Base-by-base conservation (phyloP, 1,140 invertebrate species). In the Neodiprion lecontei region DNA sequence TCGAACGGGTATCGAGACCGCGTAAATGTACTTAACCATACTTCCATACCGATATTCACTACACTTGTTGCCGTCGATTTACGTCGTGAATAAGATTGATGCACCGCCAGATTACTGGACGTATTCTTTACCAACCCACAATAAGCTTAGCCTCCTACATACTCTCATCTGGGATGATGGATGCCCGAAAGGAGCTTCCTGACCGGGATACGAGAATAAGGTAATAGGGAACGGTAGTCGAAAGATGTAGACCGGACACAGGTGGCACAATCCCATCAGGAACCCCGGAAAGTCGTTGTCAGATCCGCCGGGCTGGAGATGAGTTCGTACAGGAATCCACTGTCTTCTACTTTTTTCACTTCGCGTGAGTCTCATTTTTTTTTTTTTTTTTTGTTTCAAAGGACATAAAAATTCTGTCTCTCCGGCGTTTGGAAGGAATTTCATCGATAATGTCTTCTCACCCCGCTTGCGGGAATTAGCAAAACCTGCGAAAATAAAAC, bases 1-100 rank as follows among this genome's bases (percentile, higher is more conserved):
- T 40, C 28, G 28, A 40, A 40, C 28, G 1, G 28, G 28, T 40
- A 40, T 40, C 5, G 28, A 40, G 28, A 40, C 1, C 28, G 28
- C 28, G 28, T 40, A 3, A 40, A 40, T 3, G 28, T 40, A 40
- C 28, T 40, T 40, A 40, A 40, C 28, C 5, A 40, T 40, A 40
- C 28, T 40, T 40, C 5, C 28, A 40, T 40, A 40, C 28, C 2
- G 28, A 40, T 40, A 61, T 61, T 61, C n/a, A 17, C 11, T 61
- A 61, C 53, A 61, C 53, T 61, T 61, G 53, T 61, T 61, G 53
- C 53, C 53, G 53, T 61, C 53, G 53, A 61, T 61, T 61, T 61
- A 17, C 53, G 1, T 7, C 9, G 53, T 12, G 53, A 61, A 61
- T 12, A 61, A 61, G 53, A 61, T 61, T 61, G 53, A 61, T 61